Conservation (phyloP, 2,888 invertebrate genomes). For the Malachius bipustulatus region DNA sequence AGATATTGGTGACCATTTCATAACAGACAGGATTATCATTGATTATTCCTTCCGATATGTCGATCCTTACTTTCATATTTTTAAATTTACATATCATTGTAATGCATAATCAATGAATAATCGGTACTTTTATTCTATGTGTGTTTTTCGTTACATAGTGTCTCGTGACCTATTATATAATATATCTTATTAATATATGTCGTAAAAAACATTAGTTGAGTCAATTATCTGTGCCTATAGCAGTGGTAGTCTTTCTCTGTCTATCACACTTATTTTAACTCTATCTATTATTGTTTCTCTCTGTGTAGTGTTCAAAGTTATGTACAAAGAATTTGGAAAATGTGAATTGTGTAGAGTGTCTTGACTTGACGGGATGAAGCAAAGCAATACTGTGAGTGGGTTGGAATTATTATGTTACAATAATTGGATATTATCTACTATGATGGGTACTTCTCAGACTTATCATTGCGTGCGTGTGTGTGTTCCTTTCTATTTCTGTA, state of each 20-base stretch:
- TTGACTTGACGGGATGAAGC: no score
- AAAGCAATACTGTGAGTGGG: no score
- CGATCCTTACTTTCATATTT: slow-evolving; percentile 6
- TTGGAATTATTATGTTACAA: no score
- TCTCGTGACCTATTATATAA: no score
- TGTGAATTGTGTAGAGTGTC: no score
- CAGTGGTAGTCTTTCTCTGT: slow-evolving; percentile 37
- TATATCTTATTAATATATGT: slow-evolving; percentile 32
- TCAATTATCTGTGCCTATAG: slow-evolving; percentile 52
- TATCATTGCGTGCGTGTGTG: no score
- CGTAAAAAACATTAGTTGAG: slow-evolving; percentile 45
- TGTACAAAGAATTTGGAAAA: no score
- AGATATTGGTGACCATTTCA: slow-evolving; percentile 11
- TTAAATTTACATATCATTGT: slow-evolving; percentile 6
- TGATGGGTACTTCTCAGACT: no score
- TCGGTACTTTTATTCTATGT: slow-evolving; percentile 32
- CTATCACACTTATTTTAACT: slow-evolving; percentile 32
- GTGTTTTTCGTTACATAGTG: no score
- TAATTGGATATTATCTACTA: no score
- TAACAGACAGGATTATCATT: slow-evolving; percentile 6
- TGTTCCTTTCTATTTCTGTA: not conserved
- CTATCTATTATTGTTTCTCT: slow-evolving; percentile 29
- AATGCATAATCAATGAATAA: slow-evolving; percentile 23
- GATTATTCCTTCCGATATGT: no score
- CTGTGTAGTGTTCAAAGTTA: slow-evolving; percentile 31